Percentiles rank a stretch among this genome's conserved stretches.
Conservation (phyloP, 2,113 vertebrate genomes). For the Isichthys henryi region DNA sequence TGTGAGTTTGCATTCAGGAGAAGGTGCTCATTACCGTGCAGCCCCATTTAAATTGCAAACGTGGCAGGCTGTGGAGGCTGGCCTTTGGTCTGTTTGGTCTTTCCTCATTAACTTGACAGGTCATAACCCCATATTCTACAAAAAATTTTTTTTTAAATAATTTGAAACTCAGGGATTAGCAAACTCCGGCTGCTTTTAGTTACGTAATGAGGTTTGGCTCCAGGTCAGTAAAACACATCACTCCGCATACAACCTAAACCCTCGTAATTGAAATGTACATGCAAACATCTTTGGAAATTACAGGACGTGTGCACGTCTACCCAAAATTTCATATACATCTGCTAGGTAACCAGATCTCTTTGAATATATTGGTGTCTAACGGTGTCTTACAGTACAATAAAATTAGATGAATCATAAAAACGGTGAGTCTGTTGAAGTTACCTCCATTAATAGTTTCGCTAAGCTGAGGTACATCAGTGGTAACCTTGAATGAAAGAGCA, state of each 20-base stretch:
- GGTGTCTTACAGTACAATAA: background rate
- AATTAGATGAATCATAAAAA: background rate
- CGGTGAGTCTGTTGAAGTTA: background rate
- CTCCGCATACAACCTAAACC: background rate
- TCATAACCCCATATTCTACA: constrained; percentile 22
- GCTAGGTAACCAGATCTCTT: background rate
- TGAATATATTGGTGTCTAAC: background rate
- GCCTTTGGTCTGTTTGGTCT: constrained; percentile 31
- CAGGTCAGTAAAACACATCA: background rate
- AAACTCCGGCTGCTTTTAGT: constrained; percentile 20
- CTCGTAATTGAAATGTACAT: background rate
- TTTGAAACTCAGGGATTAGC: constrained; percentile 10
- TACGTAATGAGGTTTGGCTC: background rate
- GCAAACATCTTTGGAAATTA: background rate
- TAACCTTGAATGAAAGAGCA: background rate
- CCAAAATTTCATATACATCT: background rate
- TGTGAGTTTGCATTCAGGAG: constrained; percentile 30
- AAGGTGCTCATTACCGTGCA: constrained; percentile 25
- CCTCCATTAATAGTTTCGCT: background rate
- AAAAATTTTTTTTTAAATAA: too few relatives aligned
- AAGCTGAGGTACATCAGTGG: background rate
- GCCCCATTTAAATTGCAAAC: constrained; percentile 31
- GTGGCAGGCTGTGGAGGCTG: constrained; percentile 29
- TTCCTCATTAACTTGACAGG: constrained; percentile 33
- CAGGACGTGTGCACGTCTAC: background rate